Conservation (phyloP, 1,140 invertebrate genomes). For the Drosophila subobscura region DNA sequence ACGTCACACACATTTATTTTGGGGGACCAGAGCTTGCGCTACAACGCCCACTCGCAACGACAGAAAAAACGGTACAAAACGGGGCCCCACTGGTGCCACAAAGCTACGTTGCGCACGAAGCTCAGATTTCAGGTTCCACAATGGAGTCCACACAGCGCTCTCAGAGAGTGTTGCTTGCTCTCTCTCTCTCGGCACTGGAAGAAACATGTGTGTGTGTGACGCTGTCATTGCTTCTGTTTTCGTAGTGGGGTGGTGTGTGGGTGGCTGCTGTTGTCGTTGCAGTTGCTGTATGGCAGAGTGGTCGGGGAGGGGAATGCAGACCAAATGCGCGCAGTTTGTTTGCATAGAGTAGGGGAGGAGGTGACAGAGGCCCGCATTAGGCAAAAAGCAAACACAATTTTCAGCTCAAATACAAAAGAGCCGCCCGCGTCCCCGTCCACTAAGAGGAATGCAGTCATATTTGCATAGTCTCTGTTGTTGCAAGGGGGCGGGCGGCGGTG, state of each 20-base stretch:
- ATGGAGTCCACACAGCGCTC: conserved; percentile 49
- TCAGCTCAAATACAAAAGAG: conserved; percentile 59
- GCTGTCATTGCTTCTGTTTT: neutral
- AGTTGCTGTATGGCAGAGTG: conserved; percentile 13
- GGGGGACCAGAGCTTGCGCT: neutral
- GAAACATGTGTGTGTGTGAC: no score
- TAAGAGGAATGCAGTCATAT: conserved; percentile 45
- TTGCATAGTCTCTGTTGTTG: conserved; percentile 46
- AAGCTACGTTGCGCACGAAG: conserved; percentile 59
- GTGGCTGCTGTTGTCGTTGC: conserved; percentile 37
- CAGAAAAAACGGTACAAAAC: conserved; percentile 8
- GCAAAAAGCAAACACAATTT: conserved; percentile 48
- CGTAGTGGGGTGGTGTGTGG: conserved; percentile 18
- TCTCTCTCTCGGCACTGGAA: neutral
- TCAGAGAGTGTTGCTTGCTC: neutral
- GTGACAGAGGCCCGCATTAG: conserved; percentile 47
- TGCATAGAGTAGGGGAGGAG: neutral
- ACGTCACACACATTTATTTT: conserved; percentile 24
- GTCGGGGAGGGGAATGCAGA: conserved; percentile 65
- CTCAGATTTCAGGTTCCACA: conserved; percentile 75
- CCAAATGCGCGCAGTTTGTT: conserved; percentile 68
- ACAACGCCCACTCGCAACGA: no score
- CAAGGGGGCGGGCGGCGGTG: conserved; percentile 1
- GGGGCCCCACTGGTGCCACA: neutral
- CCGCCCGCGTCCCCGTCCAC: neutral